Evolutionary conservation across 2,113 vertebrate species (phyloP), one percentile per base, ranked within the genome.

Genomic region (Otis tarda): DNA sequence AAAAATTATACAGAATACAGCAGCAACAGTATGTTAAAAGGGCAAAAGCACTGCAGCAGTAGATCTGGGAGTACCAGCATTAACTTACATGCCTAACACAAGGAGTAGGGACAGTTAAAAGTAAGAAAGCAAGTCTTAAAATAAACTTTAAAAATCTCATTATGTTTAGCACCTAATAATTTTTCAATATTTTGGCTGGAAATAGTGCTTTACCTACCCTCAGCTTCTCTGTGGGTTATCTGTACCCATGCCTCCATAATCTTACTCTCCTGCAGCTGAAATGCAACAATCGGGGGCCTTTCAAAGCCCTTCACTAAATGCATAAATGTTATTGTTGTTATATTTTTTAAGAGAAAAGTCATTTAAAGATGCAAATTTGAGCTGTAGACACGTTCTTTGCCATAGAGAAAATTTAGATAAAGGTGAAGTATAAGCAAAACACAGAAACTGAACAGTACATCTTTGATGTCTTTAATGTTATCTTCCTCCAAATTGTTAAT

Each of bases 1-100:
- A 69, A 33, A 74, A 61, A 18, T 3, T 9, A 35, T 24, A 24
- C 17, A 52, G 47, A 41, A 55, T 8, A 30, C 0, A 0, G 2
- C 6, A 30, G 10, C 37, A 82, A 85, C 56, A 0, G 0, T 14
- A 2, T 16, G n/a, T 23, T 45, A 28, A 45, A 28, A 89, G 74
- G 21, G 43, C 50, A 59, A 56, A n/a, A 30, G 11, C 49, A 60
- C 23, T 33, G 27, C 19, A 43, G 5, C 27, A 30, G 45, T 28
- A 56, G 43, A 27, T 19, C 16, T 52, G 21, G 24, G 73, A 61
- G 4, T n/a, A 22, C 39, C 35, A 33, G 14, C 33, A 25, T 13
- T 33, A 56, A 65, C 7, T 61, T 12, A 47, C 14, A 23, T 1
- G 1, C 18, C 56, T 14, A 53, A 30, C 27, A 59, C 6, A 70